Conservation (phyloP, 2,113 vertebrate species). For the Tragelaphus imberbis region DNA sequence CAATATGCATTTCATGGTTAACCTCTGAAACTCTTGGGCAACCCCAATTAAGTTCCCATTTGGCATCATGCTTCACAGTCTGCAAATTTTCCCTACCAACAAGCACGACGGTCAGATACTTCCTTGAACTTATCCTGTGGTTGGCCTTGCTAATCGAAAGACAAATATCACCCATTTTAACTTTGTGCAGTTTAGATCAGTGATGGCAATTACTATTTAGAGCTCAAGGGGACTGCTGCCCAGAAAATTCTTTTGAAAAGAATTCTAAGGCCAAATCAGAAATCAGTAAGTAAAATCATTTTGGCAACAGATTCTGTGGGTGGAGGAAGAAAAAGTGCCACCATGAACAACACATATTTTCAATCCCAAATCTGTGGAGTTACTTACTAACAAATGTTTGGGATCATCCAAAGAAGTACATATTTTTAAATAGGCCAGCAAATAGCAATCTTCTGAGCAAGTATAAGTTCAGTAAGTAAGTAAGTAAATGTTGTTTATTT, state of each 20-base stretch:
- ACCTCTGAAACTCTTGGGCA: background rate
- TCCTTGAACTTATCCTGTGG: fast-evolving
- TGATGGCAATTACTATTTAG: background rate
- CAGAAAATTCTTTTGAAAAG: background rate
- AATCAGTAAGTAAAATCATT: background rate
- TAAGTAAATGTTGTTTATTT: background rate
- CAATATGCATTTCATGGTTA: background rate
- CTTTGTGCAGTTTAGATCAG: background rate
- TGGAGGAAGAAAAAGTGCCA: background rate
- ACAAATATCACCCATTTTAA: background rate
- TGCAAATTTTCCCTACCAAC: fast-evolving
- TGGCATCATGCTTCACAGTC: fast-evolving
- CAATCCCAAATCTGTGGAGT: background rate
- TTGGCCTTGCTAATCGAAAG: background rate
- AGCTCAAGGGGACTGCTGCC: background rate
- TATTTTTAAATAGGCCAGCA: background rate
- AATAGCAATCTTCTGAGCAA: background rate
- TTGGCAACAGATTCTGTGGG: background rate
- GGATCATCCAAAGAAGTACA: background rate
- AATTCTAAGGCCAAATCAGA: background rate
- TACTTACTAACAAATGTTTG: background rate
- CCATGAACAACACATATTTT: background rate
- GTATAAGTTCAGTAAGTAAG: background rate
- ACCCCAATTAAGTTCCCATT: background rate
- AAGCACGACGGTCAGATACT: fast-evolving